Evolutionary conservation across 2,113 vertebrate genomes (phyloP).

Genomic region (Toxostoma redivivum): DNA sequence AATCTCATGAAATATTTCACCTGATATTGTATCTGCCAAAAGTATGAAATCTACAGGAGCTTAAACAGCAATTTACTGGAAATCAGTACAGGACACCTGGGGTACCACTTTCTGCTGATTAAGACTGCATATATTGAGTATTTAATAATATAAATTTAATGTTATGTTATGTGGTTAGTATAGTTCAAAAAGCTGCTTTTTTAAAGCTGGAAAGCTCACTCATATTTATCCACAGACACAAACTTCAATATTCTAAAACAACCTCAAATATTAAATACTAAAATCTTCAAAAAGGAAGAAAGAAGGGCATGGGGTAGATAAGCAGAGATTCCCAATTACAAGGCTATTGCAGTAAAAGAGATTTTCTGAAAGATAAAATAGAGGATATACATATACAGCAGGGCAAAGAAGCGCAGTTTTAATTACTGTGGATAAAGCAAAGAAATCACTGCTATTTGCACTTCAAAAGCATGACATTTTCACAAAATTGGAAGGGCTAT

Average conservation of each 20-base stretch:
- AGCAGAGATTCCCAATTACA: conserved; percentile 14
- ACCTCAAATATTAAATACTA: background rate
- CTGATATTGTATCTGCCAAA: background rate
- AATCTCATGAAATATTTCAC: background rate
- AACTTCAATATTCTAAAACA: background rate
- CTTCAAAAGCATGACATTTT: conserved; percentile 42
- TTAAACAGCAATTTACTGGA: conserved; percentile 26
- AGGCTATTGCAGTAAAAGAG: background rate
- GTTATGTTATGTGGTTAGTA: background rate
- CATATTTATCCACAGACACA: background rate
- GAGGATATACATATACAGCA: background rate
- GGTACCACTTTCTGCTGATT: background rate
- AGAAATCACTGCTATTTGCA: conserved; percentile 40
- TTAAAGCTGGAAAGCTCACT: background rate
- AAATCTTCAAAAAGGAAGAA: background rate
- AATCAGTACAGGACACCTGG: background rate
- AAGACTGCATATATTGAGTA: background rate
- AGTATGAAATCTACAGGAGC: background rate
- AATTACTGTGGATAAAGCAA: conserved; percentile 47
- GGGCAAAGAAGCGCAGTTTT: conserved; percentile 4
- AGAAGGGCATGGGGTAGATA: background rate
- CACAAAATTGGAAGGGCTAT: background rate
- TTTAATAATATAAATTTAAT: background rate
- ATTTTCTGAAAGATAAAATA: conserved; percentile 24
- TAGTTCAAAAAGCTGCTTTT: background rate